Conservation (phyloP, 1,140 invertebrate genomes). For the Zaprionus nigranus region DNA sequence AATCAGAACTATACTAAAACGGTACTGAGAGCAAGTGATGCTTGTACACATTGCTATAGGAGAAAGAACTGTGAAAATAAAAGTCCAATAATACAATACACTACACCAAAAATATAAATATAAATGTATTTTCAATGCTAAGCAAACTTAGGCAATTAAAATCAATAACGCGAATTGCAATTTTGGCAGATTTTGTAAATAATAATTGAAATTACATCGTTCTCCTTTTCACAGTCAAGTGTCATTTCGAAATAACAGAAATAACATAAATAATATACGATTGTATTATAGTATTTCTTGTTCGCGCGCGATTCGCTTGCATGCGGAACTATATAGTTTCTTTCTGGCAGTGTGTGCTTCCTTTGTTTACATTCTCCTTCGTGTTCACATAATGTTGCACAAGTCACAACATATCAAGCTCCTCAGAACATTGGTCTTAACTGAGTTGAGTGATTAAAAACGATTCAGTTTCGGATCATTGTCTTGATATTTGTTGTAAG, state of each 20-base stretch:
- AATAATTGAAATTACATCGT: conserved; percentile 78
- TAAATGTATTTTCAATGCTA: neutral
- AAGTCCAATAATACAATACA: too few relatives aligned
- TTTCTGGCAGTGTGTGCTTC: neutral
- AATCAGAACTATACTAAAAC: too few relatives aligned
- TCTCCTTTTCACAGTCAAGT: conserved; percentile 82
- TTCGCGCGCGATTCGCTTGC: conserved; percentile 17
- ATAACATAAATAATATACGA: conserved; percentile 21
- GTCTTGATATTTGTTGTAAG: too few relatives aligned
- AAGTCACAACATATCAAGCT: neutral
- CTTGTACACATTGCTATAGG: too few relatives aligned
- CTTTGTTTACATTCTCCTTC: neutral
- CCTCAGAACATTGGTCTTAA: too few relatives aligned
- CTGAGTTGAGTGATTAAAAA: too few relatives aligned
- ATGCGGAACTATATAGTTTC: neutral
- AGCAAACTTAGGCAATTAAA: conserved; percentile 18
- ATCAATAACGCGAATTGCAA: neutral
- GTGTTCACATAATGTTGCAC: neutral
- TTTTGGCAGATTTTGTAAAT: conserved; percentile 46
- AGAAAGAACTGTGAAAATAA: too few relatives aligned
- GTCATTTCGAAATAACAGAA: conserved; percentile 70
- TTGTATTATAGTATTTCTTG: neutral
- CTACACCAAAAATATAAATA: too few relatives aligned
- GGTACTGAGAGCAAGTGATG: too few relatives aligned
- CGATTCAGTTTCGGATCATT: too few relatives aligned